phyloP scores from a whole-genome alignment of 2,888 invertebrate species.

The Acrobasis suavella region DNA sequence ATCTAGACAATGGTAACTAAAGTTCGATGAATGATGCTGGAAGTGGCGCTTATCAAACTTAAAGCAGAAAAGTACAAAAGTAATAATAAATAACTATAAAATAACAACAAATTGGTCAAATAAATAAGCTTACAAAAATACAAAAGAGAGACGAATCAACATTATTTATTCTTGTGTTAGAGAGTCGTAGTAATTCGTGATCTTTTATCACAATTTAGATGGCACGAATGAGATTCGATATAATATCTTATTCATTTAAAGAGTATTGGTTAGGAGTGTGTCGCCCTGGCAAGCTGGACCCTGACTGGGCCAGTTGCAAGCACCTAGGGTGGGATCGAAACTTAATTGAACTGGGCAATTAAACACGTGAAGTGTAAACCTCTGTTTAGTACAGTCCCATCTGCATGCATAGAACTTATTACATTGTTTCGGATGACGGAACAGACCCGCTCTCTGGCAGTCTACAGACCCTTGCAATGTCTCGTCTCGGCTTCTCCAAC shows the following conservation, averaged over 20 bases:
- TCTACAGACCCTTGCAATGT: conserved; percentile 84
- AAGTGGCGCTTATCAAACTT: conserved; percentile 56
- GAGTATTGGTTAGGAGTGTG: conserved; percentile 83
- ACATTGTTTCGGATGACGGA: conserved; percentile 89
- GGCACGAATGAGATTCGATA: conserved; percentile 66
- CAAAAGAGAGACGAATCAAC: conserved; percentile 62
- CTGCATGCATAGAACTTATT: conserved; percentile 92
- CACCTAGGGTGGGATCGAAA: conserved; percentile 88
- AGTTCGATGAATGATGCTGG: conserved; percentile 55
- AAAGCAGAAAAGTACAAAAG: conserved; percentile 61
- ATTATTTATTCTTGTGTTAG: conserved; percentile 45
- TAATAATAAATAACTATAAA: conserved; percentile 76
- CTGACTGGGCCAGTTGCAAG: conserved; percentile 92
- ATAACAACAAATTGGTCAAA: conserved; percentile 75
- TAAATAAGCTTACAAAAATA: conserved; percentile 69
- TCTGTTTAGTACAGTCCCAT: conserved; percentile 89
- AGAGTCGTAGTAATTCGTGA: conserved; percentile 52
- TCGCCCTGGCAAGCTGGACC: conserved; percentile 89
- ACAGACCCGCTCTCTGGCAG: conserved; percentile 83
- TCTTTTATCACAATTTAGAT: conserved; percentile 73
- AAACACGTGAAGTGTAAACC: conserved; percentile 88
- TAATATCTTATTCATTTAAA: conserved; percentile 50
- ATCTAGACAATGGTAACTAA: conserved; percentile 76
- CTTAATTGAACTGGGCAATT: conserved; percentile 91
- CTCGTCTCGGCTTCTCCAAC: conserved; percentile 81